phyloP scores from a whole-genome alignment of 2,113 vertebrate genomes.

The Salvelinus namaycush region DNA sequence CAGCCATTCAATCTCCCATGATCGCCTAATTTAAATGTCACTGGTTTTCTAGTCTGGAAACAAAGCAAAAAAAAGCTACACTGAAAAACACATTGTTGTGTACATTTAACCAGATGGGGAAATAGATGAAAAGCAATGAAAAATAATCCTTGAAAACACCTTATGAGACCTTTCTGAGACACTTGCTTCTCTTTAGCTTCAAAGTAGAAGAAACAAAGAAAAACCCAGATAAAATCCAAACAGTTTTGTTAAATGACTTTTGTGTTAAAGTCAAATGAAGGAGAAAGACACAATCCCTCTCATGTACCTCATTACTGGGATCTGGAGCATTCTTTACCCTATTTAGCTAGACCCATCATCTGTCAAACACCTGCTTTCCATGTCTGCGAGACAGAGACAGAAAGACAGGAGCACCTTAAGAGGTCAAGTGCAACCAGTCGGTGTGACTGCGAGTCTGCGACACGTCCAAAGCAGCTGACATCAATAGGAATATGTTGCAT shows the following conservation, averaged over 20 bases:
- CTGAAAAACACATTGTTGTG: slow-evolving; percentile 24
- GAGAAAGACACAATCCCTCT: too few relatives aligned
- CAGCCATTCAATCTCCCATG: slow-evolving; percentile 11
- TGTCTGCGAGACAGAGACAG: slow-evolving; percentile 38
- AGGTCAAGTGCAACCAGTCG: slow-evolving; percentile 41
- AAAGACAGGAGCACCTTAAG: slow-evolving; percentile 26
- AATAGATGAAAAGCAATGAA: slow-evolving; percentile 52
- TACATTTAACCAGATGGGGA: slow-evolving; percentile 37
- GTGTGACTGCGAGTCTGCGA: slow-evolving; percentile 21
- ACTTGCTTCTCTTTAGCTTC: slow-evolving; percentile 34
- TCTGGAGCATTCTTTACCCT: slow-evolving; percentile 37
- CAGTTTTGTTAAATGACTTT: slow-evolving; percentile 50
- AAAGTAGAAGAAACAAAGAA: slow-evolving; percentile 37
- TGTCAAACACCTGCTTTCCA: slow-evolving; percentile 64
- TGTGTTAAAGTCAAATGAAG: slow-evolving; percentile 56
- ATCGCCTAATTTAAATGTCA: slow-evolving; percentile 38
- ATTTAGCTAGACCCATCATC: slow-evolving; percentile 56
- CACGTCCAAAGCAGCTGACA: slow-evolving; percentile 42
- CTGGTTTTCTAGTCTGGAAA: slow-evolving; percentile 32
- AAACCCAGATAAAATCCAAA: slow-evolving; percentile 38
- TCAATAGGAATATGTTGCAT: slow-evolving; percentile 23
- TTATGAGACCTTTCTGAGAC: slow-evolving; percentile 47
- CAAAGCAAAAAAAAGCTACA: slow-evolving; percentile 35
- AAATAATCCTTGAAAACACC: slow-evolving; percentile 50
- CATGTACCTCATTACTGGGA: slow-evolving; percentile 62